Conservation (phyloP, 2,888 invertebrate species). For the Fragum sueziense region DNA sequence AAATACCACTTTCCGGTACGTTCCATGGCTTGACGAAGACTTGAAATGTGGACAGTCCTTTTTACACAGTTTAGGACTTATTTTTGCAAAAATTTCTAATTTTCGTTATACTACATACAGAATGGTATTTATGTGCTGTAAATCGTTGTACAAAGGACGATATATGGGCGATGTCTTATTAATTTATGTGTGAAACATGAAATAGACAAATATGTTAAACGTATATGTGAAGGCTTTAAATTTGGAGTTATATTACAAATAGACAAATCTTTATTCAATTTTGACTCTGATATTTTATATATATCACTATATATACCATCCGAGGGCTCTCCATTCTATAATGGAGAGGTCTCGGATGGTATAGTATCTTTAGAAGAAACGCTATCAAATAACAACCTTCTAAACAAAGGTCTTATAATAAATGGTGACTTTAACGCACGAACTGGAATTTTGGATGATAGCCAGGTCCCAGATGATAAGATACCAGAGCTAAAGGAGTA, state of each 20-base stretch:
- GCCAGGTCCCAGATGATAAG: too few relatives aligned
- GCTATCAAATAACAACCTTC: background rate
- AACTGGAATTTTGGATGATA: background rate
- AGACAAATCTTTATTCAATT: background rate
- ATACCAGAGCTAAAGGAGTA: background rate
- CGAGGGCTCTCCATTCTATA: constrained; percentile 20
- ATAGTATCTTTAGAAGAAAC: constrained; percentile 4
- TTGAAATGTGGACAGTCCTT: too few relatives aligned
- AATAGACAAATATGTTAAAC: background rate
- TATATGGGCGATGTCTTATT: constrained; percentile 18
- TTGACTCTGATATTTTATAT: constrained; percentile 16
- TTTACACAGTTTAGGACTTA: too few relatives aligned
- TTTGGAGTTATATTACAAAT: constrained; percentile 10
- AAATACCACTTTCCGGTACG: too few relatives aligned
- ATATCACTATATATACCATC: constrained; percentile 14
- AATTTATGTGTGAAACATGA: background rate
- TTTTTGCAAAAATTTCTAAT: too few relatives aligned
- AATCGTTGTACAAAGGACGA: too few relatives aligned
- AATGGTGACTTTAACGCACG: constrained; percentile 5
- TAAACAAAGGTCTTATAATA: background rate
- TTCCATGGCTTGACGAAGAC: too few relatives aligned
- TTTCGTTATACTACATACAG: too few relatives aligned
- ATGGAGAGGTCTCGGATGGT: background rate
- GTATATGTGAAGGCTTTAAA: constrained; percentile 4
- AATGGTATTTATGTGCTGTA: too few relatives aligned